Conservation (phyloP, 2,113 vertebrate genomes). For the Etheostoma cragini region DNA sequence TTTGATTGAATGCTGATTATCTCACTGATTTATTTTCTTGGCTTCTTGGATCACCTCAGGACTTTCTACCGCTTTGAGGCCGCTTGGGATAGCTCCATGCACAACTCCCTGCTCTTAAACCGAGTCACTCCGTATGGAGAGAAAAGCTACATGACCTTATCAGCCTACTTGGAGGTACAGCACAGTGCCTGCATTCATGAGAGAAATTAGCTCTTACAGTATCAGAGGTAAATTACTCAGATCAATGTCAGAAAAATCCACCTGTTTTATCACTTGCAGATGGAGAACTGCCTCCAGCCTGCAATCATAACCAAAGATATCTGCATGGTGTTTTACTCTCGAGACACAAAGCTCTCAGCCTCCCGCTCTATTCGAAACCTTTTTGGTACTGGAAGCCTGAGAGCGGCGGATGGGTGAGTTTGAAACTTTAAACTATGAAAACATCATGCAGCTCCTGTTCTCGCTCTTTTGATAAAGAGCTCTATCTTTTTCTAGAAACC, state of each 20-base stretch:
- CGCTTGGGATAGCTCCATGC: slow-evolving; percentile 99
- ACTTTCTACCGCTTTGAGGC: slow-evolving; percentile 97
- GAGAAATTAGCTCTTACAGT: slow-evolving; percentile 4
- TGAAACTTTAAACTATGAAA: background rate
- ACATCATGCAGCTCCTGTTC: background rate
- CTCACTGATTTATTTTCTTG: slow-evolving; percentile 25
- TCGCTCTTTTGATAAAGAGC: background rate
- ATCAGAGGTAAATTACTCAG: slow-evolving; percentile 23
- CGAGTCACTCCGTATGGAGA: slow-evolving; percentile 95
- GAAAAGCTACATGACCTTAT: slow-evolving; percentile 98
- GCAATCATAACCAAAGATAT: slow-evolving; percentile 97
- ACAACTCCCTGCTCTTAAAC: slow-evolving; percentile 96
- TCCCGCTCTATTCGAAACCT: slow-evolving; percentile 95
- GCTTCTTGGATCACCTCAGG: slow-evolving; percentile 79
- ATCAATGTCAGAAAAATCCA: slow-evolving; percentile 14
- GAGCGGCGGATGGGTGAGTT: slow-evolving; percentile 91
- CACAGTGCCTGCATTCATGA: slow-evolving; percentile 23
- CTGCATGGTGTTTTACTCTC: slow-evolving; percentile 98
- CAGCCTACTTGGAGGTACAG: slow-evolving; percentile 94
- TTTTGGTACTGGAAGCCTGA: slow-evolving; percentile 92
- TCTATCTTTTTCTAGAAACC: slow-evolving; percentile 86
- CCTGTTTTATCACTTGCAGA: slow-evolving; percentile 79
- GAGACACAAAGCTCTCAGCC: slow-evolving; percentile 94
- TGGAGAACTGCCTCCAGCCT: slow-evolving; percentile 96
- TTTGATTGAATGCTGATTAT: slow-evolving; percentile 7